A percentile compares a stretch with the other conserved stretches of the same genome.
Evolutionary conservation across 1,140 invertebrate genomes (phyloP).

Genomic region (Drosophila sucinea): DNA sequence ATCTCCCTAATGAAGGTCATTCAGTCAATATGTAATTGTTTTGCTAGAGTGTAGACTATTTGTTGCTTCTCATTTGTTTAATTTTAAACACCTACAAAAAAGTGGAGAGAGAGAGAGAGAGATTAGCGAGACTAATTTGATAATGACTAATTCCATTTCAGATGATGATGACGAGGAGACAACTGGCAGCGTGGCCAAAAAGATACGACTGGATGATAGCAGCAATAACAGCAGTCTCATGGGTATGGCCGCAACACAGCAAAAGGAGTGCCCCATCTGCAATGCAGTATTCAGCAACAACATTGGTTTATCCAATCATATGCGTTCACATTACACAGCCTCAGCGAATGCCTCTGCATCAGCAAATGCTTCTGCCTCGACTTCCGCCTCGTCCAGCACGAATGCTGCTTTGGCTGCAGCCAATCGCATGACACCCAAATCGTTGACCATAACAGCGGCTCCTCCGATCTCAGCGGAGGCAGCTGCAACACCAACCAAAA

Average conservation of each 20-base stretch:
- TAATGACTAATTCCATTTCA: conserved; percentile 22
- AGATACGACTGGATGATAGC: conserved; percentile 73
- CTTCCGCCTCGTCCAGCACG: conserved; percentile 49
- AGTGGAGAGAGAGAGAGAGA: background rate
- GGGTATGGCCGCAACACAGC: conserved; percentile 48
- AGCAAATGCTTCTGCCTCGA: background rate
- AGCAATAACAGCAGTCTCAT: conserved; percentile 64
- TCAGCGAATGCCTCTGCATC: background rate
- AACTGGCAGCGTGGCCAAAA: conserved; percentile 61
- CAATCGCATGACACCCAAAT: conserved; percentile 74
- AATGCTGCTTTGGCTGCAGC: conserved; percentile 61
- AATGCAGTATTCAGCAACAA: conserved; percentile 80
- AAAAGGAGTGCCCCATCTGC: conserved; percentile 79
- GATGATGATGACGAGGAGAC: conserved; percentile 73
- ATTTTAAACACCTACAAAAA: background rate
- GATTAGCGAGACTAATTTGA: background rate
- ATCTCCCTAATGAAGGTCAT: too few species aligned
- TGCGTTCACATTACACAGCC: conserved; percentile 76
- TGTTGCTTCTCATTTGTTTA: background rate
- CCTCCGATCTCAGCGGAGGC: conserved; percentile 38
- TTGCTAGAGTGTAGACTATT: background rate
- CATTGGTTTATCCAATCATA: conserved; percentile 81
- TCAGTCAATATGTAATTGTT: too few species aligned
- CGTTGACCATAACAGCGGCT: conserved; percentile 68
- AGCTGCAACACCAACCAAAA: background rate